Percentiles rank a stretch among this genome's conserved stretches.
Conservation (phyloP, 2,888 invertebrate genomes). For the Polyploca ridens region DNA sequence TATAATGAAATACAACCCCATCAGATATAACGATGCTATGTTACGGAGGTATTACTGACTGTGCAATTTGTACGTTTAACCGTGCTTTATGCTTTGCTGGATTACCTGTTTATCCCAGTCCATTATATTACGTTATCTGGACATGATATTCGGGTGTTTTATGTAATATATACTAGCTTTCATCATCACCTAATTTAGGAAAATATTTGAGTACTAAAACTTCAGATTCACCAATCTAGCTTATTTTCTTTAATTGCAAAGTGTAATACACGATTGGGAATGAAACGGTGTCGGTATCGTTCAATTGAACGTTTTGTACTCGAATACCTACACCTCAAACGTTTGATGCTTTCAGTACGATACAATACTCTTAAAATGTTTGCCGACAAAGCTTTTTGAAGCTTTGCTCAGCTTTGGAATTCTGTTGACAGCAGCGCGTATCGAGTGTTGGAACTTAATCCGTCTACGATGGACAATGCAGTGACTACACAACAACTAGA, state of each 20-base stretch:
- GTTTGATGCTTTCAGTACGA: constrained; percentile 14
- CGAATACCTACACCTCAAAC: constrained; percentile 9
- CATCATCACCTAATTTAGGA: too few species aligned
- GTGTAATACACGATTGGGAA: neutral
- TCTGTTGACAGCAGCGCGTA: constrained; percentile 1
- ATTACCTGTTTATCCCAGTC: neutral
- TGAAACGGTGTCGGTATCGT: neutral
- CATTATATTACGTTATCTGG: constrained; percentile 4
- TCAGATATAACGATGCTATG: constrained; percentile 11
- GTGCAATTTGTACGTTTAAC: constrained; percentile 5
- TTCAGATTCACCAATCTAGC: too few species aligned
- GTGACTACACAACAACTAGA: neutral
- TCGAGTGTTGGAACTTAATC: constrained; percentile 8
- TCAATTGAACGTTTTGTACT: neutral
- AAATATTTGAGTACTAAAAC: too few species aligned
- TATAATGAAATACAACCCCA: constrained; percentile 21
- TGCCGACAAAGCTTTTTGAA: constrained; percentile 43
- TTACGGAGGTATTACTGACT: neutral
- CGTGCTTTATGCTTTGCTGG: neutral
- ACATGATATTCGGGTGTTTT: neutral
- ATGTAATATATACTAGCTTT: too few species aligned
- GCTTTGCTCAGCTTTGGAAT: constrained; percentile 11
- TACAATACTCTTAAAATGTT: constrained; percentile 46
- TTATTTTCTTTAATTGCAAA: neutral
- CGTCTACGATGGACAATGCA: constrained; percentile 4